Conservation (phyloP, 1,140 invertebrate species). For the Drosophila sulfurigaster region DNA sequence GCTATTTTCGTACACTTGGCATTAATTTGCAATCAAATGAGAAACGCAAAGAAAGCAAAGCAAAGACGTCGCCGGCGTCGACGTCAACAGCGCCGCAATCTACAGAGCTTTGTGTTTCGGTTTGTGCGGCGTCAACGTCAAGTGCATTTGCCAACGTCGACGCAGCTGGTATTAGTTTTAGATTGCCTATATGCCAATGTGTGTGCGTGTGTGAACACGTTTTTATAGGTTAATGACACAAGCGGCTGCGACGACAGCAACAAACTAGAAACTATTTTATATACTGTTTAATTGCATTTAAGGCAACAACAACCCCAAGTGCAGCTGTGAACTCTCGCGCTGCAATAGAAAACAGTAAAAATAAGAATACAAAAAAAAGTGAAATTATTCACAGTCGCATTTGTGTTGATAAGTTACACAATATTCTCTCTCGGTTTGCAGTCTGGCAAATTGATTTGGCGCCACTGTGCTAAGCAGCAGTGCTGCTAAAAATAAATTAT, state of each 20-base stretch:
- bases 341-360: conserved; percentile 1
- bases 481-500: conserved; percentile 48
- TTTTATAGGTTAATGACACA: conserved; percentile 83
- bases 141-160: conserved; percentile 54
- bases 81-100: conserved; percentile 16
- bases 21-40: conserved; percentile 60
- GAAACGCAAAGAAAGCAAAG: conserved; percentile 53
- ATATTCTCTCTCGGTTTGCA: neutral
- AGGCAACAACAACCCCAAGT: conserved; percentile 3
- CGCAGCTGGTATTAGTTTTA: conserved; percentile 38
- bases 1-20: conserved; percentile 69
- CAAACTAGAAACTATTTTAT: conserved; percentile 52
- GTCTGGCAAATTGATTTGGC: conserved; percentile 9
- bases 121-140: conserved; percentile 41
- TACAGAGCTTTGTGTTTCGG: conserved; percentile 8
- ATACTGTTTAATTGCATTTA: conserved; percentile 30
- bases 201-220: conserved; percentile 57
- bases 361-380: conserved; percentile 46
- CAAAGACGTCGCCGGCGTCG: neutral
- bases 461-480: conserved; percentile 47
- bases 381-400: conserved; percentile 44
- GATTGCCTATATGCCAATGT: conserved; percentile 9
- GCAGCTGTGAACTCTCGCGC: conserved; percentile 27
- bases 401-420: conserved; percentile 33
- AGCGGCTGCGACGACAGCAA: conserved; percentile 49